Conservation (phyloP, 2,113 vertebrate species). For the Trinectes maculatus region DNA sequence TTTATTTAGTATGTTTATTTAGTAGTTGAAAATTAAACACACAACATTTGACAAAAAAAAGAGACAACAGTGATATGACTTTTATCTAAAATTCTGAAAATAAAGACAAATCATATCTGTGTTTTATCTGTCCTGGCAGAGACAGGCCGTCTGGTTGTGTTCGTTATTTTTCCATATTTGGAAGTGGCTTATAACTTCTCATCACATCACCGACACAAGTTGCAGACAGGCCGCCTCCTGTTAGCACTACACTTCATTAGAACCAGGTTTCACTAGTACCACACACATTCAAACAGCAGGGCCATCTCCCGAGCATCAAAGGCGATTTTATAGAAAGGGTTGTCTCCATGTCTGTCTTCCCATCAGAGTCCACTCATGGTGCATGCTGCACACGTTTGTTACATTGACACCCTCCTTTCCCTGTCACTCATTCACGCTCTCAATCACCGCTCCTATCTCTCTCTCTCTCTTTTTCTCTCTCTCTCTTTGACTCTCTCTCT, state of each 20-base stretch:
- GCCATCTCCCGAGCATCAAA: constrained; percentile 72
- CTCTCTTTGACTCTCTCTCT: constrained; percentile 17
- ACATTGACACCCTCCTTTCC: constrained; percentile 58
- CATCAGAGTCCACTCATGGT: constrained; percentile 77
- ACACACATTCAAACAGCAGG: constrained; percentile 72
- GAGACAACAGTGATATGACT: constrained; percentile 2
- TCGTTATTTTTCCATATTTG: constrained; percentile 41
- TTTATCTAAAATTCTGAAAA: not conserved
- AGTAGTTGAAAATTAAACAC: constrained; percentile 1
- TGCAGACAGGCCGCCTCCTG: constrained; percentile 74
- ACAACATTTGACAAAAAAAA: not conserved
- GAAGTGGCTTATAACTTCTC: constrained; percentile 57
- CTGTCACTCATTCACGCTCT: constrained; percentile 63
- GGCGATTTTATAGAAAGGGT: constrained; percentile 70
- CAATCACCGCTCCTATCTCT: constrained; percentile 40
- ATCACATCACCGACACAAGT: constrained; percentile 70
- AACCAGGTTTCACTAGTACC: constrained; percentile 74
- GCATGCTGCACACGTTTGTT: constrained; percentile 70
- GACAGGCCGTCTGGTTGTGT: constrained; percentile 6
- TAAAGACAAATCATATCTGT: not conserved
- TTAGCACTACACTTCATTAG: constrained; percentile 81
- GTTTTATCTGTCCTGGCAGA: not conserved
- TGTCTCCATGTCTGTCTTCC: constrained; percentile 71
- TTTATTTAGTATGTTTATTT: too few species aligned
- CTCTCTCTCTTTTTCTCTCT: constrained; percentile 11